A percentile compares a stretch with the other conserved stretches of the same genome.
Evolutionary conservation across 1,140 invertebrate species (phyloP).

Genomic region (Adelges cooleyi): DNA sequence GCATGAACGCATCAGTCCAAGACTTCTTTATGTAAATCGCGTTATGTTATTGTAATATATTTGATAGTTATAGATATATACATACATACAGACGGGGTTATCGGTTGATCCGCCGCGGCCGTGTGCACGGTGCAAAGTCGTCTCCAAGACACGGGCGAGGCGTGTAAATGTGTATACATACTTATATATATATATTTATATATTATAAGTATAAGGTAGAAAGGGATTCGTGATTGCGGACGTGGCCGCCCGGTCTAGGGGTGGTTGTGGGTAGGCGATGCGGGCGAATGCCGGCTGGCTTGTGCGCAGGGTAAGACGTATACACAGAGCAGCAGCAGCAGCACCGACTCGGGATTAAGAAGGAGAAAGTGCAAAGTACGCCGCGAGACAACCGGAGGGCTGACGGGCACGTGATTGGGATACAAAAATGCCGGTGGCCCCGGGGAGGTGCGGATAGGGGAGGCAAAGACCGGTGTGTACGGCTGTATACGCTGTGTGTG

Average conservation of each 20-base stretch:
- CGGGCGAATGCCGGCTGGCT: too few relatives aligned
- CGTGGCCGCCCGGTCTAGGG: background rate
- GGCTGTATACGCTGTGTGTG: too few relatives aligned
- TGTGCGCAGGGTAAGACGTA: too few relatives aligned
- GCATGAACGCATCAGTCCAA: background rate
- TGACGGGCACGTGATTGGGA: constrained; percentile 14
- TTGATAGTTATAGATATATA: too few relatives aligned
- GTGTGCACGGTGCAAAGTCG: too few relatives aligned
- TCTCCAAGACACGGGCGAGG: too few relatives aligned
- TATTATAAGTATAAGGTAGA: background rate
- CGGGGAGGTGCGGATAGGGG: background rate
- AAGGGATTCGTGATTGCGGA: constrained; percentile 26
- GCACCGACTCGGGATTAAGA: background rate
- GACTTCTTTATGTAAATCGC: too few relatives aligned
- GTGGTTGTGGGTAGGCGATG: background rate
- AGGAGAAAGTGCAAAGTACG: constrained; percentile 21
- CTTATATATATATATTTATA: too few relatives aligned
- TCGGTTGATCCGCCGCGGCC: background rate
- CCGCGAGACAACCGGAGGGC: constrained; percentile 1
- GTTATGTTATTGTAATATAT: too few relatives aligned
- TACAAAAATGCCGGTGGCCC: constrained; percentile 3
- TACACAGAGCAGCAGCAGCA: too few relatives aligned
- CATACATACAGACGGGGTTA: background rate
- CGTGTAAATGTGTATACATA: too few relatives aligned
- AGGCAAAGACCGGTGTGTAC: too few relatives aligned